Percentiles rank a stretch among this genome's conserved stretches.
Evolutionary conservation across 2,888 invertebrate genomes (phyloP).

Genomic region (Cheilosia urbana): DNA sequence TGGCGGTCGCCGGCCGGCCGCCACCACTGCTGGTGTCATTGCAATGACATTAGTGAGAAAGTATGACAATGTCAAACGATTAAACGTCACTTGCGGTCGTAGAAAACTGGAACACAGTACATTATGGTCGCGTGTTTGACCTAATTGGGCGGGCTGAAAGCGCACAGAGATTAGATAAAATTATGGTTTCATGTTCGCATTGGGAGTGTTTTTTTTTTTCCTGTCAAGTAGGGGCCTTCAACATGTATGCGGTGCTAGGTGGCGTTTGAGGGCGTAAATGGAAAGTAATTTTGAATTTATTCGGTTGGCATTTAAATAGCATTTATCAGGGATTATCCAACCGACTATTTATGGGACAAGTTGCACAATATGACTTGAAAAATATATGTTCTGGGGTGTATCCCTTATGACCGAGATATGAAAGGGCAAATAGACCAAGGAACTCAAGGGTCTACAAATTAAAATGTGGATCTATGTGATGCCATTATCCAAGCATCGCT

Average conservation of each 20-base stretch:
- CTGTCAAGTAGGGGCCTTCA: not conserved
- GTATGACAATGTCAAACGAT: constrained; percentile 43
- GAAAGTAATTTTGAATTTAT: not conserved
- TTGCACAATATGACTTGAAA: too few species aligned
- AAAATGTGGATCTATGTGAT: too few species aligned
- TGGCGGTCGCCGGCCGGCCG: not conserved
- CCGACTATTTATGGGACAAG: too few species aligned
- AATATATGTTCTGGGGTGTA: too few species aligned
- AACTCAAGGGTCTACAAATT: too few species aligned
- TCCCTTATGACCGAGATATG: too few species aligned
- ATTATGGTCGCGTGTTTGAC: constrained; percentile 58
- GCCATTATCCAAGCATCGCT: too few species aligned
- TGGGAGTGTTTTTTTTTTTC: constrained; percentile 1
- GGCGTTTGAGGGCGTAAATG: not conserved
- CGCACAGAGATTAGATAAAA: constrained; percentile 23
- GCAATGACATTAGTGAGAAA: constrained; percentile 46
- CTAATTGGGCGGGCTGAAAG: constrained; percentile 25
- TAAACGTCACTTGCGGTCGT: constrained; percentile 36
- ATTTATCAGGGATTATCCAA: too few species aligned
- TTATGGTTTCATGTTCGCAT: not conserved
- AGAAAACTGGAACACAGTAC: constrained; percentile 49
- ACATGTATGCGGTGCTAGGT: not conserved
- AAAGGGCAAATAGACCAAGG: too few species aligned
- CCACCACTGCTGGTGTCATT: not conserved
- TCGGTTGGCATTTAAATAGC: too few species aligned